Base-by-base conservation (phyloP, 2,797 vertebrate genomes). In the Alcedo quadribrachys region DNA sequence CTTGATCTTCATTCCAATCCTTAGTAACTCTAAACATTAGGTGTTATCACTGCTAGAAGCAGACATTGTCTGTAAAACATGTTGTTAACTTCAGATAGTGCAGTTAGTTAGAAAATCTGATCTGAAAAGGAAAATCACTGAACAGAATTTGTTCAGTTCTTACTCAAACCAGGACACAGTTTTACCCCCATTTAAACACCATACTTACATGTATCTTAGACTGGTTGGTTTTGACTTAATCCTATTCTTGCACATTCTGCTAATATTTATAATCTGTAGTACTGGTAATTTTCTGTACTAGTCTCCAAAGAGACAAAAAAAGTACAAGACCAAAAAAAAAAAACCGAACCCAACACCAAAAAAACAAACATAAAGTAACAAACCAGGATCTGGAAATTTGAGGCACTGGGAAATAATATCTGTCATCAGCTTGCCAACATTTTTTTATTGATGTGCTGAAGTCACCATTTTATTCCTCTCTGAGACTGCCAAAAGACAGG, bases 231-330 rank as follows among this genome's bases (percentile, higher is more conserved):
- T 17, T 90, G 35, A 8, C 8, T 87, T 92, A 92, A 85, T 71
- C 79, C 92, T 92, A 95, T 93, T 95, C 65, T 74, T 93, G 77
- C 33, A 50, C 94, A 62, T 96, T 95, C 77, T 79, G 53, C 45
- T 90, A 78, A 94, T 91, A 76, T 58, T 53, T 90, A 93, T 95
- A 95, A 94, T 10, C 48, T 92, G 57, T 75, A 6, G 18, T 19
- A 54, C 42, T 61, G 37, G 33, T 46, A 77, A 48, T 82, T 87
- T 95, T 86, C 48, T 78, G n/a, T 70, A 85, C 61, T 54, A 58
- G 32, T 24, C 19, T 54, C 66, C 71, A 73, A 70, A 73, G 37
- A 79, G 62, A 94, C 24, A 70, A 4, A 33, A 11, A 45, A 86
- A 87, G 25, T 51, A 71, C 30, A 67, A 61, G 20, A 3, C 7